Evolutionary conservation across 2,113 vertebrate species (phyloP).

Genomic region (Chaenocephalus aceratus): DNA sequence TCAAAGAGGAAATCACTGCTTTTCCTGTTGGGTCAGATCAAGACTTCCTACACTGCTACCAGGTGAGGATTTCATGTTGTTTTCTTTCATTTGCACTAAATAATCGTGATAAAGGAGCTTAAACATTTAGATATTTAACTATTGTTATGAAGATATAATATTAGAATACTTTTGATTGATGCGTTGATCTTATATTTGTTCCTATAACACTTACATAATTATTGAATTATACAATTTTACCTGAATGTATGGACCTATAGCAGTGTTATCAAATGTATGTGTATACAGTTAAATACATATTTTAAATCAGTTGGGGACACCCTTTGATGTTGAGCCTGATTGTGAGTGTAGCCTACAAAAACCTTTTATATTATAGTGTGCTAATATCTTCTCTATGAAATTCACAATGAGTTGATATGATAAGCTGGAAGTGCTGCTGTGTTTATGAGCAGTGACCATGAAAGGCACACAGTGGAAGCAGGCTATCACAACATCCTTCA

Average conservation of each 20-base stretch:
- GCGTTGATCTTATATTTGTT: neutral
- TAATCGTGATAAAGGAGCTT: neutral
- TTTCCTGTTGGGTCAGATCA: neutral
- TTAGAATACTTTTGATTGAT: neutral
- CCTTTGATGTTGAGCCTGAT: neutral
- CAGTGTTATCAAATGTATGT: too few species aligned
- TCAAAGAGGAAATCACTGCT: neutral
- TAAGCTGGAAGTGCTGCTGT: too few species aligned
- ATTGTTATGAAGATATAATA: neutral
- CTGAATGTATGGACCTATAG: too few species aligned
- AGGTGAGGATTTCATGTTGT: conserved; percentile 38
- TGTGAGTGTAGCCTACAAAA: neutral
- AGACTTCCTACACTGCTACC: neutral
- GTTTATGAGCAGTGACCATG: too few species aligned
- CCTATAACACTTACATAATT: neutral
- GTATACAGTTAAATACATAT: neutral
- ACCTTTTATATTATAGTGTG: neutral
- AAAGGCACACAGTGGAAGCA: too few species aligned
- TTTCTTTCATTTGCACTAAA: neutral
- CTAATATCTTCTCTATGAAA: too few species aligned
- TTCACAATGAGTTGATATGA: too few species aligned
- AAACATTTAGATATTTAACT: neutral
- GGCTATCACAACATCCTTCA: too few species aligned
- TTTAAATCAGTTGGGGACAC: neutral
- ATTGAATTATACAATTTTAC: neutral